Base-by-base conservation (phyloP, 2,888 invertebrate species). In the Gastrophysa polygoni region DNA sequence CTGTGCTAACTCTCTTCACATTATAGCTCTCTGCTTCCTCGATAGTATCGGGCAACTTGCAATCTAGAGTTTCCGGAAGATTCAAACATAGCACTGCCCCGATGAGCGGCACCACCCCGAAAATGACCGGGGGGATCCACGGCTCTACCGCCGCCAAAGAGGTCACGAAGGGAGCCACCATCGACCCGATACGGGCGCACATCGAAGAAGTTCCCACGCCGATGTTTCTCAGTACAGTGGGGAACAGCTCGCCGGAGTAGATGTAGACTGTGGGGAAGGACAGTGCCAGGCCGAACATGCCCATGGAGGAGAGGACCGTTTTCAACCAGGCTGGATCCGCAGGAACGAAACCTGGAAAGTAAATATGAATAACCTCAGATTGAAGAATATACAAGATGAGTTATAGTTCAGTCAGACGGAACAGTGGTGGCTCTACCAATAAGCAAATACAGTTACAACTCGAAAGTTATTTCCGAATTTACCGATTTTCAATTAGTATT, bases 121-220 rank as follows among this genome's bases (percentile, higher is more conserved):
- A 93, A 29, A 67, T 57, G 11, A 89, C 72, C 0, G 93, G 90
- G 1, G 93, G 91, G 14, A 91, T 74, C 87, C 87, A 89, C 0
- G 81, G 75, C 59, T 82, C 81, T 0, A 86, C 82, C 32, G 66
- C 67, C 2, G 73, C 76, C 21, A 92, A 77, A n/a, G 89, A 86
- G 1, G 91, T 90, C 1, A 95, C 87, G 73, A 92, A 92, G 0
- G 95, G 95, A 0, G 95, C 93, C 2, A 89, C 71, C 85, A 95
- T 92, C 0, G 94, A 93, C 6, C 96, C 96, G 61, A 95, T 82
- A 73, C 95, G 86, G 0, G 95, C 95, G 63, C 90, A 87, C 83
- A 93, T 92, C 0, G 95, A 95, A 24, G 93, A 89, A 2, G 91
- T 83, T 0, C 96, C 96, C 59, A 96, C 89, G 0, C 93, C 95